Evolutionary conservation across 2,797 vertebrate species (phyloP), one percentile per base, ranked within the genome.

Genomic region (Oreortyx pictus): DNA sequence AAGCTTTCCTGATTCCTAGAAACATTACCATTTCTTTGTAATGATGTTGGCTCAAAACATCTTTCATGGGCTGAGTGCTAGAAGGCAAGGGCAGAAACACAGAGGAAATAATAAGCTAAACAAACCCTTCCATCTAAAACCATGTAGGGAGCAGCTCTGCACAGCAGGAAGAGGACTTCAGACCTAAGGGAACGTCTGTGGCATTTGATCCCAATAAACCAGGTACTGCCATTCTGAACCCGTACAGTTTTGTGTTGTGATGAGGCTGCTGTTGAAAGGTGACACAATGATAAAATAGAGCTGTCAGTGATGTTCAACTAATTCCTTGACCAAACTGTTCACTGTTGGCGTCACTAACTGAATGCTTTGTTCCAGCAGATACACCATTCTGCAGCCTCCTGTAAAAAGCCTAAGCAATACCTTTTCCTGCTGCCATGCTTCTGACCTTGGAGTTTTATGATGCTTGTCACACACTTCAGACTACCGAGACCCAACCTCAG

Each of bases 371-470:
- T 23, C 39, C 56, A 70, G 29, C 20, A 76, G 25, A 50, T 25
- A 57, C 11, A 56, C 24, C 35, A 72, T 23, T 50, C 25, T 37
- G 37, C 50, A 24, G 41, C 56, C 41, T 74, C 27, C 70, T 57
- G 7, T 2, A 7, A 83, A 83, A 89, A 74, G 11, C 1, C 0
- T 20, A 68, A 46, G 35, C 41, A n/a, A 82, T 29, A 23, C 71
- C 64, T 83, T 82, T 76, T 46, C 46, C 33, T 65, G 65, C 61
- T 37, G 62, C 73, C 50, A 56, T 3, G 11, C 33, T 66, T 79
- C 75, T 57, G 81, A 67, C 13, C 14, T 81, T 24, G 78, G n/a
- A 65, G 57, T 57, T 67, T 84, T 67, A 64, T 90, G 71, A 86
- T 60, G 47, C 9, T 71, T 54, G 18, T 22, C 65, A 79, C 35